These are phyloP conservation scores for Nomada flava DNA, from an alignment of 2,888 invertebrate genomes.

Conservation along the genomic window DNA sequence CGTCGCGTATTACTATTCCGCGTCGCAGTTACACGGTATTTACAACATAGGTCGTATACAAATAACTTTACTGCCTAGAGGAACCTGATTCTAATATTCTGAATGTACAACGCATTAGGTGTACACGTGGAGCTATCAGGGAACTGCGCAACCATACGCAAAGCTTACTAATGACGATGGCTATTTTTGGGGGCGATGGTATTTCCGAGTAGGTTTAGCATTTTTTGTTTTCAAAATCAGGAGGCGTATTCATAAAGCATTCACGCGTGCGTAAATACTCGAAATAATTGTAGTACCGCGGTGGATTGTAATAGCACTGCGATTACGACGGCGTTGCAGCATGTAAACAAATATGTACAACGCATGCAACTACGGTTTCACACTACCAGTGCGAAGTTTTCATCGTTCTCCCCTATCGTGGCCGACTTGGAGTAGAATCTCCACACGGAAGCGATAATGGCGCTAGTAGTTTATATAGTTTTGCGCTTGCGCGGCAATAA, in stretches of 20 bases:
- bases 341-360: conserved; percentile 51
- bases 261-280: not conserved
- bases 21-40: conserved; percentile 34
- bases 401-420: conserved; percentile 50
- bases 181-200: conserved; percentile 51
- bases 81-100: conserved; percentile 5
- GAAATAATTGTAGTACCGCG: not conserved
- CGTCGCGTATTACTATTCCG: not conserved
- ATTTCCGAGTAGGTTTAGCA: conserved; percentile 18
- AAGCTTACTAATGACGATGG: conserved; percentile 12
- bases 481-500: conserved; percentile 34
- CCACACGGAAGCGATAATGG: conserved; percentile 73
- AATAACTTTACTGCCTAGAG: not conserved
- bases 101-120: conserved; percentile 17
- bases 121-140: conserved; percentile 15
- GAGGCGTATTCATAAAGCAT: conserved; percentile 20
- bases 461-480: conserved; percentile 22
- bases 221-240: conserved; percentile 15
- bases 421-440: conserved; percentile 51
- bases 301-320: not conserved
- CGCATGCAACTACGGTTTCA: conserved; percentile 31
- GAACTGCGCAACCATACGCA: conserved; percentile 26
- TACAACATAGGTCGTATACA: not conserved
- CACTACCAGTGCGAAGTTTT: conserved; percentile 49
- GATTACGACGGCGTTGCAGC: conserved; percentile 17